A percentile compares a stretch with the other conserved stretches of the same genome.
Conservation (phyloP, 2,888 invertebrate genomes). For the Caenorhabditis sp. region DNA sequence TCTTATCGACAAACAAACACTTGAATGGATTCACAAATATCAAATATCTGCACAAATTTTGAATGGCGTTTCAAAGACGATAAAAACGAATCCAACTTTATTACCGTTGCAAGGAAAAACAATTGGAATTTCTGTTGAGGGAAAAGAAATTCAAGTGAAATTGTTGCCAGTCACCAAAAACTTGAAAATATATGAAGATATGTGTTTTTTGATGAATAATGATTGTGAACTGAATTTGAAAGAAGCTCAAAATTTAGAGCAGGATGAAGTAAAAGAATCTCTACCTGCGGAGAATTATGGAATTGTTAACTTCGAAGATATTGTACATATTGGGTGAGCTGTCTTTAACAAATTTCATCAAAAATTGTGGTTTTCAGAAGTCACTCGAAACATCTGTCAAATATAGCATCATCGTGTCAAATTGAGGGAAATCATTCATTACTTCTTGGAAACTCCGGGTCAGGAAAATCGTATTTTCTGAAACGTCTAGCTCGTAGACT, state of each 20-base stretch:
- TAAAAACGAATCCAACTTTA: constrained; percentile 25
- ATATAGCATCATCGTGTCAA: not conserved
- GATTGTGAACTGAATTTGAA: constrained; percentile 15
- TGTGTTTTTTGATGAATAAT: constrained; percentile 26
- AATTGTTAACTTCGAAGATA: constrained; percentile 4
- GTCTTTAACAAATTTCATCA: not conserved
- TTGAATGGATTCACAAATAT: constrained; percentile 25
- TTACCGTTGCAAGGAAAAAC: constrained; percentile 24
- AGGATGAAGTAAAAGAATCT: constrained; percentile 6
- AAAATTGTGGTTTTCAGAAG: constrained; percentile 18
- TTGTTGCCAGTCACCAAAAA: constrained; percentile 24
- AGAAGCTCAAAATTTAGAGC: constrained; percentile 15
- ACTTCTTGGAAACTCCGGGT: constrained; percentile 7
- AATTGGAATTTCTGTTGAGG: constrained; percentile 22
- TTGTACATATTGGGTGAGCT: constrained; percentile 33
- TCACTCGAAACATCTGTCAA: constrained; percentile 26
- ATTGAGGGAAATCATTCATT: not conserved
- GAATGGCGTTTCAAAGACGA: constrained; percentile 12
- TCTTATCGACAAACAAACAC: constrained; percentile 23
- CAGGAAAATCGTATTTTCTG: constrained; percentile 50
- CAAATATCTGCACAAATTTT: constrained; percentile 15
- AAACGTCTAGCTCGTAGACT: constrained; percentile 31
- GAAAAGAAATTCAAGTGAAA: constrained; percentile 23
- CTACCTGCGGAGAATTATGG: not conserved
- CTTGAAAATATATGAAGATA: constrained; percentile 13